These are phyloP conservation scores for Parthenolecanium corni DNA, from an alignment of 2,888 invertebrate species.

Conservation along the genomic window DNA sequence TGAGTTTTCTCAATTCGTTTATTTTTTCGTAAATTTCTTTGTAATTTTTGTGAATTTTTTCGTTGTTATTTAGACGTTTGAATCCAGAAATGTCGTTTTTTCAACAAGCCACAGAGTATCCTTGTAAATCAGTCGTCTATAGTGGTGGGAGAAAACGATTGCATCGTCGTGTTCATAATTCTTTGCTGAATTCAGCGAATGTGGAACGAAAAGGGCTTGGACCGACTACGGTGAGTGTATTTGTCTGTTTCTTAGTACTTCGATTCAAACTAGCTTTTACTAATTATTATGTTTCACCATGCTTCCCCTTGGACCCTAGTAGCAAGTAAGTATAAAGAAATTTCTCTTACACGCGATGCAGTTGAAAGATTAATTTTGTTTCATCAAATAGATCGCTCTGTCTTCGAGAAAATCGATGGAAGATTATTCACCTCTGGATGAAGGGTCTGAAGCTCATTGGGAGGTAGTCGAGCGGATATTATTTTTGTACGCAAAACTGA, in stretches of 20 bases:
- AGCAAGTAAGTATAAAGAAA: slow-evolving; percentile 10
- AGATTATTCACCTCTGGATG: slow-evolving; percentile 72
- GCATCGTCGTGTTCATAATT: slow-evolving; percentile 77
- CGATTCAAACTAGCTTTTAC: not conserved
- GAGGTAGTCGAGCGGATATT: slow-evolving; percentile 94
- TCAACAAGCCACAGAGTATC: slow-evolving; percentile 84
- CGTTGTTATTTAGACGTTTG: slow-evolving; percentile 52
- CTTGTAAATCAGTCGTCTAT: slow-evolving; percentile 67
- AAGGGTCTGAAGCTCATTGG: slow-evolving; percentile 94
- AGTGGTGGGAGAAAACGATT: slow-evolving; percentile 71
- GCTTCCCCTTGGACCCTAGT: slow-evolving; percentile 6
- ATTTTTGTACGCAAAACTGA: slow-evolving; percentile 89
- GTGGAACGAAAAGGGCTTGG: slow-evolving; percentile 80
- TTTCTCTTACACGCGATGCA: not conserved
- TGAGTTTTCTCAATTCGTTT: not conserved
- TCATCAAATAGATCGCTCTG: slow-evolving; percentile 38
- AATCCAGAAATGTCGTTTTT: slow-evolving; percentile 97
- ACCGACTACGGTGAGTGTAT: slow-evolving; percentile 64
- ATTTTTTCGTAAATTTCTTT: slow-evolving; percentile 1
- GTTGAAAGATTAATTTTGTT: not conserved
- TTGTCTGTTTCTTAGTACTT: not conserved
- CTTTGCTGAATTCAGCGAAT: slow-evolving; percentile 72
- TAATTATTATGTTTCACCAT: not conserved
- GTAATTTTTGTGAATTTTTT: slow-evolving; percentile 11
- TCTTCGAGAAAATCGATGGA: slow-evolving; percentile 63